phyloP scores from a whole-genome alignment of 2,888 invertebrate species.

The Cerastis rubricosa region DNA sequence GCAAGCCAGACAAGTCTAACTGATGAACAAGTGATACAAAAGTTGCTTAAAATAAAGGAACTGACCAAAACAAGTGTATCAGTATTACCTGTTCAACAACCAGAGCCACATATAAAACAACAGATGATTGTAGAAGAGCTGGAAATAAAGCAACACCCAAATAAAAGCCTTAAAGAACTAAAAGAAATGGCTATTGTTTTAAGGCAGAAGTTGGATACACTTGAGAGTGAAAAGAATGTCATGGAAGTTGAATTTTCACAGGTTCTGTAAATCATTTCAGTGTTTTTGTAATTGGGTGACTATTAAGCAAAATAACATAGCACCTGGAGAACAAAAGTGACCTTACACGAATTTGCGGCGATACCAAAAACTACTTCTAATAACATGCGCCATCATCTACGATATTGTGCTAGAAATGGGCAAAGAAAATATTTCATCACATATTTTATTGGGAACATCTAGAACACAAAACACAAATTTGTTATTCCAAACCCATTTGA shows the following conservation, averaged over 20 bases:
- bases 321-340: too few relatives aligned
- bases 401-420: too few relatives aligned
- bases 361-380: too few relatives aligned
- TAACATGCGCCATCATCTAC: too few relatives aligned
- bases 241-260: slow-evolving; percentile 86
- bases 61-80: slow-evolving; percentile 63
- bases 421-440: too few relatives aligned
- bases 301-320: neutral
- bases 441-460: too few relatives aligned
- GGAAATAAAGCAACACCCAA: slow-evolving; percentile 68
- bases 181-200: slow-evolving; percentile 84
- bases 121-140: slow-evolving; percentile 31
- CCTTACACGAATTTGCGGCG: too few relatives aligned
- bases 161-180: slow-evolving; percentile 82
- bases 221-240: slow-evolving; percentile 85
- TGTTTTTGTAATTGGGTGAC: neutral
- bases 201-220: slow-evolving; percentile 82
- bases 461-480: too few relatives aligned
- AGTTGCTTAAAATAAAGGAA: slow-evolving; percentile 72
- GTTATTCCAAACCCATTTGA: too few relatives aligned
- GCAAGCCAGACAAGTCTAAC: slow-evolving; percentile 53
- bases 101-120: slow-evolving; percentile 39
- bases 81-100: slow-evolving; percentile 42
- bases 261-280: slow-evolving; percentile 68
- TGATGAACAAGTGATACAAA: slow-evolving; percentile 73